Base-by-base conservation (phyloP, 2,113 vertebrate genomes). In the Bettongia penicillata region DNA sequence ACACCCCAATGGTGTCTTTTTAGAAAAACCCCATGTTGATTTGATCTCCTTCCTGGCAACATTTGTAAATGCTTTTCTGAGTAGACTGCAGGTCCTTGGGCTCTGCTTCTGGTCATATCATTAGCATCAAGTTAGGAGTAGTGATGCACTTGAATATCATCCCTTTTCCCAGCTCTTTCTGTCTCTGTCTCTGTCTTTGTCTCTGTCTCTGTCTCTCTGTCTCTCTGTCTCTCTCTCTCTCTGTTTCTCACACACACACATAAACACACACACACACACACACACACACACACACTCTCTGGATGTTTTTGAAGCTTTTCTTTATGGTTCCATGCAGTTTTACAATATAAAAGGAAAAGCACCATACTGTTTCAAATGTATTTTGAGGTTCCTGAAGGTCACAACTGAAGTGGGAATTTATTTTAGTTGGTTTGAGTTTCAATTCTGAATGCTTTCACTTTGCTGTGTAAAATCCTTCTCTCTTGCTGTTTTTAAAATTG, bases 401-500 rank as follows among this genome's bases (percentile, higher is more conserved):
- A 97, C 92, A 96, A 90, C 25, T 97, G 97, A 97, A 98, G 96
- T 97, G 84, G 91, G 95, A 95, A 97, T 97, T 98, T 96, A 96
- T 96, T 97, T 97, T 95, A 97, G 97, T 96, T 95, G 95, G 93
- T 91, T 95, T 96, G 96, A 96, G 95, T 96, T 97, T 98, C 97
- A 95, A 43, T 97, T 93, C 93, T 97, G 95, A 97, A 97, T 96
- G 96, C 96, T 95, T 97, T 95, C 91, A 97, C 94, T 97, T 96
- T 93, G 94, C 95, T 96, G 94, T 96, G 95, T 97, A 97, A 98
- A 98, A 96, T 94, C 92, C 95, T 43, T 96, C 48, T 94, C 90
- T 95, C 96, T 91, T 96, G 97, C 96, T 97, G 97, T 97, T 97
- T 97, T 96, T 93, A 97, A 97, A 98, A 97, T 98, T 98, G 95